Percentiles rank a stretch among this genome's conserved stretches.
Evolutionary conservation across 2,888 invertebrate species (phyloP).

Genomic region (Nebria brevicollis): DNA sequence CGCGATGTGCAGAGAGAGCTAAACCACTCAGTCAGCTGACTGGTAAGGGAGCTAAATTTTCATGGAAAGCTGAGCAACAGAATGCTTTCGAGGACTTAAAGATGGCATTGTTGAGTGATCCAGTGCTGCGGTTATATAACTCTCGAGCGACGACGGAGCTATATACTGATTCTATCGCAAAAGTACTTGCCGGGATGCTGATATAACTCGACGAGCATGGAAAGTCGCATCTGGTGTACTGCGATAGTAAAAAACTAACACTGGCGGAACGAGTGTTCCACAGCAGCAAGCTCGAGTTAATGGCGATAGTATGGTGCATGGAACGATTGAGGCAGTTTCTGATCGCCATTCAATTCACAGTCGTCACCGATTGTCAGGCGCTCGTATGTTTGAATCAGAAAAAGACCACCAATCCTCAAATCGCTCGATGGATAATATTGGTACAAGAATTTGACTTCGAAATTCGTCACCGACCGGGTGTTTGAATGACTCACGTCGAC

Average conservation of each 20-base stretch:
- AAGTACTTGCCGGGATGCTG: constrained; percentile 47
- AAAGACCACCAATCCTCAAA: constrained; percentile 52
- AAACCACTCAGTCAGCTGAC: neutral
- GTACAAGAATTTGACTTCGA: constrained; percentile 51
- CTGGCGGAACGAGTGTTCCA: constrained; percentile 51
- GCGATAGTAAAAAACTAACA: constrained; percentile 52
- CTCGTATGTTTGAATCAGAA: constrained; percentile 50
- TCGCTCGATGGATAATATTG: constrained; percentile 50
- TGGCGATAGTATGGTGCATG: constrained; percentile 53
- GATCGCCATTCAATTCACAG: constrained; percentile 51
- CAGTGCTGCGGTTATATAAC: constrained; percentile 48
- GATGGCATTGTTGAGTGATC: constrained; percentile 32
- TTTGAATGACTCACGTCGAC: constrained; percentile 51
- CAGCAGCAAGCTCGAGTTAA: constrained; percentile 51
- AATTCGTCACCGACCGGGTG: constrained; percentile 50
- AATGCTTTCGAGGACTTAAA: too few relatives aligned
- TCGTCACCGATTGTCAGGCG: constrained; percentile 54
- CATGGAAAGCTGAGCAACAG: neutral
- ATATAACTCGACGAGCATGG: constrained; percentile 23
- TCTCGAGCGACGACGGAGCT: constrained; percentile 46
- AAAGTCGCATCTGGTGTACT: constrained; percentile 51
- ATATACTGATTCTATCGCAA: constrained; percentile 49
- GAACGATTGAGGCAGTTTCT: constrained; percentile 50
- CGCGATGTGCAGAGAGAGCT: neutral
- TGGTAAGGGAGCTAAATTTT: neutral